Conservation (phyloP, 1,140 invertebrate genomes). For the Drosophila athabasca region DNA sequence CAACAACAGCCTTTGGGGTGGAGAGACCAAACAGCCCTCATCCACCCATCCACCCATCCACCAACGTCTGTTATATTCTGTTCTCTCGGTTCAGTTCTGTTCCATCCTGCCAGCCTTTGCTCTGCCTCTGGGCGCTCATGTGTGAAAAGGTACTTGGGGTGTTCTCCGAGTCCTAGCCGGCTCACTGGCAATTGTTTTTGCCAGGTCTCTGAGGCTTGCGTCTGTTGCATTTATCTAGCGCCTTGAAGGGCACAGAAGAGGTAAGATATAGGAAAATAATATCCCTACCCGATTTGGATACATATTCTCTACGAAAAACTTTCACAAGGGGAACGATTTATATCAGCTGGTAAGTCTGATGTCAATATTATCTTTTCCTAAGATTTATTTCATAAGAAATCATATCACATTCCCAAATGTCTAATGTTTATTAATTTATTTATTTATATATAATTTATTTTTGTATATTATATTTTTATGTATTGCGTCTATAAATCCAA, state of each 20-base stretch:
- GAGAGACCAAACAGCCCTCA: constrained; percentile 5
- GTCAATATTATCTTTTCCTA: background rate
- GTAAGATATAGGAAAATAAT: constrained; percentile 6
- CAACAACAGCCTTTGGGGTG: constrained; percentile 57
- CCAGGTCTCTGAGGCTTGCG: constrained; percentile 28
- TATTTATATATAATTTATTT: too few relatives aligned
- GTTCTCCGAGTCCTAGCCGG: constrained; percentile 28
- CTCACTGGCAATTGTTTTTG: constrained; percentile 33
- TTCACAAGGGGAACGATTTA: constrained; percentile 14
- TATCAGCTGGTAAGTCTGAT: constrained; percentile 21
- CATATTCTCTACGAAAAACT: constrained; percentile 18
- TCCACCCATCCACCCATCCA: constrained; percentile 14
- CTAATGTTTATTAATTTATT: too few relatives aligned
- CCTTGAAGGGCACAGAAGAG: constrained; percentile 25
- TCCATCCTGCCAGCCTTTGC: constrained; percentile 2
- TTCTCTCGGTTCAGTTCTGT: too few relatives aligned
- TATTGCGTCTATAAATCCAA: too few relatives aligned
- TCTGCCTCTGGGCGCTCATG: constrained; percentile 61
- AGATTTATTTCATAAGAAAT: too few relatives aligned
- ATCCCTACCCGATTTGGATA: constrained; percentile 22
- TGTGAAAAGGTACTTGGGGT: constrained; percentile 81
- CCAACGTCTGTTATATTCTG: constrained; percentile 22
- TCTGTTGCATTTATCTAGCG: constrained; percentile 46
- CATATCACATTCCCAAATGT: too few relatives aligned
- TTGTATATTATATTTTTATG: too few relatives aligned